Conservation (phyloP, 1,140 invertebrate genomes). For the Brachionus plicatilis region DNA sequence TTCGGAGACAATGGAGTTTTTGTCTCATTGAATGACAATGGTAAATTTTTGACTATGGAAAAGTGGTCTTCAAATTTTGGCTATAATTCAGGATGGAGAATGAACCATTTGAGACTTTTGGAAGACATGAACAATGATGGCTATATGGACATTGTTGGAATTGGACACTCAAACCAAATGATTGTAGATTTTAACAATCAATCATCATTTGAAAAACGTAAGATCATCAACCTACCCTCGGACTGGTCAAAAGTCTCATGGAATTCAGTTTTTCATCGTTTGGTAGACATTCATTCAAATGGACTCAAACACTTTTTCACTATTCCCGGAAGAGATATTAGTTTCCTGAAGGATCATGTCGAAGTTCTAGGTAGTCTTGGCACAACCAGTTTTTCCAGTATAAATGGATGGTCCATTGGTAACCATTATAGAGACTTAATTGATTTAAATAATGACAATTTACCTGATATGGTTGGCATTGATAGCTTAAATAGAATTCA, state of each 20-base stretch:
- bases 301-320: neutral
- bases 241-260: neutral
- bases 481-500: constrained; percentile 3
- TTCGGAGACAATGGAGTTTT: neutral
- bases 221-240: neutral
- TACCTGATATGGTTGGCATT: constrained; percentile 7
- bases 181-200: constrained; percentile 6
- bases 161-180: neutral
- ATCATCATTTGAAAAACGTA: constrained; percentile 3
- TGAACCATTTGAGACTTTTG: constrained; percentile 7
- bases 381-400: neutral
- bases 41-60: neutral
- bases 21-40: constrained; percentile 2
- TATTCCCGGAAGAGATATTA: neutral
- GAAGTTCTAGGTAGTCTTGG: neutral
- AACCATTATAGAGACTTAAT: neutral
- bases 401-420: neutral
- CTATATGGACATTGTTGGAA: constrained; percentile 1
- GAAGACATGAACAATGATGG: constrained; percentile 12
- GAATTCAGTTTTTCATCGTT: neutral
- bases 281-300: neutral
- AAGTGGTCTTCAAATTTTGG: constrained; percentile 2
- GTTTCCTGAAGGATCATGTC: neutral
- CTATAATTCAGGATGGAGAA: neutral
- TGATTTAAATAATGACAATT: neutral